These are phyloP conservation scores for Trichonephila inaurata DNA, from an alignment of 1,140 invertebrate genomes.

Conservation along the genomic window DNA sequence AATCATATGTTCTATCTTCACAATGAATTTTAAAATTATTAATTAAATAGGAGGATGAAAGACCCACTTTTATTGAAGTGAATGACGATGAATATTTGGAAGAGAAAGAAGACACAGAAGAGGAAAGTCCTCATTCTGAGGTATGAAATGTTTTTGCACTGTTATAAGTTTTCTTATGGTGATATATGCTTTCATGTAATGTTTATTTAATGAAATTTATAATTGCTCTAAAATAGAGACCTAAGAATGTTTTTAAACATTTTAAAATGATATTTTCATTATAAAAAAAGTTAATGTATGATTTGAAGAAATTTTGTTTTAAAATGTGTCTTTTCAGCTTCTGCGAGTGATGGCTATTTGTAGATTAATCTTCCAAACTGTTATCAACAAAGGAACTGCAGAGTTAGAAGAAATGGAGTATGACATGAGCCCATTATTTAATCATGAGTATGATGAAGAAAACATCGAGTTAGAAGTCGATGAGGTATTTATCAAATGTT, in stretches of 20 bases:
- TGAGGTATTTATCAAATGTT: not conserved
- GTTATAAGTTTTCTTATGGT: not conserved
- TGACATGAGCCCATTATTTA: slow-evolving; percentile 54
- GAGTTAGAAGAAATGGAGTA: slow-evolving; percentile 36
- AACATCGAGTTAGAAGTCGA: not conserved
- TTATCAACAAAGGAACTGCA: not conserved
- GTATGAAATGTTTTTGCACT: not conserved
- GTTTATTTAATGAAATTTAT: not conserved
- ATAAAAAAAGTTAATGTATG: too few relatives aligned
- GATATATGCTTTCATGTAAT: not conserved
- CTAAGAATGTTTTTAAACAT: too few relatives aligned
- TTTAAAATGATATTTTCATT: too few relatives aligned
- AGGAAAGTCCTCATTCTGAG: not conserved
- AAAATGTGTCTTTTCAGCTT: slow-evolving; percentile 5
- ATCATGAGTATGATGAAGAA: slow-evolving; percentile 58
- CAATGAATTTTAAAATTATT: not conserved
- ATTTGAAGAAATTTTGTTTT: too few relatives aligned
- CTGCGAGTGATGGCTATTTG: not conserved
- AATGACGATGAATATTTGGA: not conserved
- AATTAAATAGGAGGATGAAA: not conserved
- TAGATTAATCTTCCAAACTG: slow-evolving; percentile 1
- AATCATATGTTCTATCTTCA: too few relatives aligned
- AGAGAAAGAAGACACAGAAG: not conserved
- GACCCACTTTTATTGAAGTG: not conserved
- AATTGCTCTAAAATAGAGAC: too few relatives aligned